Conservation (phyloP, 2,888 invertebrate species). For the Graphium colonna region DNA sequence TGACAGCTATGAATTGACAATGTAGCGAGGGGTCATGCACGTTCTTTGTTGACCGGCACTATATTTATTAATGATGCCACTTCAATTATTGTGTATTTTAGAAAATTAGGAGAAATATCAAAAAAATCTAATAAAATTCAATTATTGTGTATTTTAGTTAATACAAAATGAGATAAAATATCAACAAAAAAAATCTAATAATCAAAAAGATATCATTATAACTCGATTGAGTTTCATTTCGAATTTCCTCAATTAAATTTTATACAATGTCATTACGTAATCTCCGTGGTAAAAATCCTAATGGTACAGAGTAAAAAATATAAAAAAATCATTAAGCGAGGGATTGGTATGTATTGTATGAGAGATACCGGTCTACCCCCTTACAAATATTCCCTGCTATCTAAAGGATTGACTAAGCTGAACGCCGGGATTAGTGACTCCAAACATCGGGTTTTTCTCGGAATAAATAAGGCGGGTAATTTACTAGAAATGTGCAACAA, state of each 20-base stretch:
- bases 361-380: constrained; percentile 38
- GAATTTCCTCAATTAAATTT: constrained; percentile 11
- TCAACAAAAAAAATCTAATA: too few relatives aligned
- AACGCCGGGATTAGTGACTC: constrained; percentile 5
- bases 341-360: constrained; percentile 35
- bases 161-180: too few relatives aligned
- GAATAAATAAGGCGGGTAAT: background rate
- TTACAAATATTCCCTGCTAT: constrained; percentile 30
- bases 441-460: constrained; percentile 3
- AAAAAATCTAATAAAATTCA: too few relatives aligned
- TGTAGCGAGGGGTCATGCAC: too few relatives aligned
- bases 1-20: too few relatives aligned
- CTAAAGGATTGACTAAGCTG: constrained; percentile 26
- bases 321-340: constrained; percentile 19
- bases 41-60: too few relatives aligned
- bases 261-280: constrained; percentile 18
- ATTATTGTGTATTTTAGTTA: too few relatives aligned
- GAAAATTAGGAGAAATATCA: too few relatives aligned
- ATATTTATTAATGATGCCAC: too few relatives aligned
- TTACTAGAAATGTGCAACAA: background rate
- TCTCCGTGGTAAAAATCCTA: constrained; percentile 21
- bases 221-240: too few relatives aligned
- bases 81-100: too few relatives aligned
- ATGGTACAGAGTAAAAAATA: constrained; percentile 17
- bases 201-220: too few relatives aligned